Evolutionary conservation across 2,113 vertebrate species (phyloP).

Genomic region (Cyrtonyx montezumae): DNA sequence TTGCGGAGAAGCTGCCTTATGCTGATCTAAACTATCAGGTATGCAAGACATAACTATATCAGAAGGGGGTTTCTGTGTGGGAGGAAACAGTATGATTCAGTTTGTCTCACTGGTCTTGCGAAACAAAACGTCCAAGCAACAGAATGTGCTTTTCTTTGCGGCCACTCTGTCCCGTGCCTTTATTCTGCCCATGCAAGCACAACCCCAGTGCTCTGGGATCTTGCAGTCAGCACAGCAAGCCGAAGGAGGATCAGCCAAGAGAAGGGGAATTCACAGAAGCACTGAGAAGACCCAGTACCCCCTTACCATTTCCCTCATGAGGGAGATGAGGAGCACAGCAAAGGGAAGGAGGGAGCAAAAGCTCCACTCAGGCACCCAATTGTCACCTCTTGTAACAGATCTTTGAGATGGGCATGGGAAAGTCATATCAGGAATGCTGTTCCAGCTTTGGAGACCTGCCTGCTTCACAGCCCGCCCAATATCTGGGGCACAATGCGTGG

Average conservation of each 20-base stretch:
- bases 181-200: not conserved
- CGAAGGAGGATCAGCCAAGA: not conserved
- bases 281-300: accelerated
- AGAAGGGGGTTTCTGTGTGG: conserved; percentile 72
- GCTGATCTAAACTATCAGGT: conserved; percentile 25
- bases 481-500: not conserved
- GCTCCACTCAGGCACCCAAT: not conserved
- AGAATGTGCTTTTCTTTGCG: not conserved
- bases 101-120: conserved; percentile 40
- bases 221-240: not conserved
- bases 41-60: conserved; percentile 31
- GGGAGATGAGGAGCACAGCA: accelerated
- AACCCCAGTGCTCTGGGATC: not conserved
- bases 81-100: conserved; percentile 66
- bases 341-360: not conserved
- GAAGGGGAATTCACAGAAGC: not conserved
- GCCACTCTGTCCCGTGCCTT: conserved; percentile 6
- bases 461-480: not conserved
- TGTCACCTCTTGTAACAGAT: not conserved
- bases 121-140: conserved; percentile 52
- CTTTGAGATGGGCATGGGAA: conserved; percentile 1
- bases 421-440: not conserved
- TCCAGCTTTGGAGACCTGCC: not conserved
- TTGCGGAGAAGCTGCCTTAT: conserved; percentile 13
- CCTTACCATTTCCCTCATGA: not conserved